phyloP scores from a whole-genome alignment of 2,888 invertebrate species.

The Julus scanicus region DNA sequence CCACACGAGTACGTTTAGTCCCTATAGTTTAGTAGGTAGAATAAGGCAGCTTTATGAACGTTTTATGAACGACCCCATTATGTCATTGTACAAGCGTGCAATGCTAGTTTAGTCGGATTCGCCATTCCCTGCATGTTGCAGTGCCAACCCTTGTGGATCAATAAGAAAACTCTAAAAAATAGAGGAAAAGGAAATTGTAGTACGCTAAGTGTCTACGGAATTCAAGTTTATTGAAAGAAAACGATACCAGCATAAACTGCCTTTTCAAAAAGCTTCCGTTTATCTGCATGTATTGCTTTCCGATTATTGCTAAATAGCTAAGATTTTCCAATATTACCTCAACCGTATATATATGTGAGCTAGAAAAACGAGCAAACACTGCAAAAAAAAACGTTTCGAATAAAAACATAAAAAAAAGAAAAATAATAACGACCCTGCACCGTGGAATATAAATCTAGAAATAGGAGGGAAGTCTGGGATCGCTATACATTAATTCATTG shows the following conservation, averaged over 20 bases:
- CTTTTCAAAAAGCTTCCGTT: constrained; percentile 27
- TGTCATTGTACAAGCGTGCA: background rate
- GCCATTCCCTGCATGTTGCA: background rate
- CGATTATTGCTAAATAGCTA: constrained; percentile 47
- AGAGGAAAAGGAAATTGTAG: constrained; percentile 45
- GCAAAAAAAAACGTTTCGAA: background rate
- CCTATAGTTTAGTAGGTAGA: too few species aligned
- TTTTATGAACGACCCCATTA: background rate
- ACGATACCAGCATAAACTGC: constrained; percentile 40
- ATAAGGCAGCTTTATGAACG: background rate
- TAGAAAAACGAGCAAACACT: constrained; percentile 28
- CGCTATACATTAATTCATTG: background rate
- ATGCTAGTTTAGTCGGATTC: background rate
- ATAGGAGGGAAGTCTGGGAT: background rate
- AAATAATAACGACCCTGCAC: constrained; percentile 10
- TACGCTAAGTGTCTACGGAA: constrained; percentile 36
- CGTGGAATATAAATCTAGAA: background rate
- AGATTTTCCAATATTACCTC: constrained; percentile 43
- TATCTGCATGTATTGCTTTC: constrained; percentile 47
- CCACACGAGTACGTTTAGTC: too few species aligned
- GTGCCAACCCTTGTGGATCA: constrained; percentile 4
- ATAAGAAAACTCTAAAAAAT: background rate
- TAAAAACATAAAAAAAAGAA: background rate
- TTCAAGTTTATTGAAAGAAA: constrained; percentile 40
- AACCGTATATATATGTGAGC: background rate